A percentile compares a stretch with the other conserved stretches of the same genome.
Conservation (phyloP, 1,140 invertebrate species). For the Penaeus japonicus region DNA sequence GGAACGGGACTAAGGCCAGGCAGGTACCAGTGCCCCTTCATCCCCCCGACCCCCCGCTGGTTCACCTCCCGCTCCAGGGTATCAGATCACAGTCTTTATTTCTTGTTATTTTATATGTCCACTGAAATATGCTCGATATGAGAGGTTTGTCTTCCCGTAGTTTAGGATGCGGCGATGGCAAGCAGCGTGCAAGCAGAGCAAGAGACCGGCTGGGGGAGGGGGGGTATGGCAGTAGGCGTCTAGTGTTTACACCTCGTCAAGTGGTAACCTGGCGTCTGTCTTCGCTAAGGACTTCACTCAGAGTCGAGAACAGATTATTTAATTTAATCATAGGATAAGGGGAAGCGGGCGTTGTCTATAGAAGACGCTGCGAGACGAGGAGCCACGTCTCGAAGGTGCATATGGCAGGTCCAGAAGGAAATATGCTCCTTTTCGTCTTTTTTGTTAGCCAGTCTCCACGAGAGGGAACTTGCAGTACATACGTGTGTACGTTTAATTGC, state of each 20-base stretch:
- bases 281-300: conserved; percentile 9
- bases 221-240: no score
- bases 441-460: no score
- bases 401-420: neutral
- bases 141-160: neutral
- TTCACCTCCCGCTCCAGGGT: conserved; percentile 31
- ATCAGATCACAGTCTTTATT: conserved; percentile 55
- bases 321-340: conserved; percentile 40
- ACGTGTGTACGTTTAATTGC: no score
- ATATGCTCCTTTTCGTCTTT: no score
- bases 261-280: neutral
- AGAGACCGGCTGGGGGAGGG: neutral
- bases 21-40: conserved; percentile 33
- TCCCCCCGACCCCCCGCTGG: conserved; percentile 44
- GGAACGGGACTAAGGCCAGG: conserved; percentile 39
- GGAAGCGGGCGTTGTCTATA: neutral
- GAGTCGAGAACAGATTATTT: conserved; percentile 26
- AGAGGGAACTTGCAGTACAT: no score
- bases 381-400: neutral
- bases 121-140: conserved; percentile 18
- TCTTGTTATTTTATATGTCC: conserved; percentile 46
- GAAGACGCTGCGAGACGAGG: neutral
- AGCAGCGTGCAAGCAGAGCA: neutral
- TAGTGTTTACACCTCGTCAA: no score
- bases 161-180: neutral